Percentiles rank a stretch among this genome's conserved stretches.
These are phyloP conservation scores for Papilio glaucus DNA, from an alignment of 1,140 invertebrate genomes.

Conservation along the genomic window DNA sequence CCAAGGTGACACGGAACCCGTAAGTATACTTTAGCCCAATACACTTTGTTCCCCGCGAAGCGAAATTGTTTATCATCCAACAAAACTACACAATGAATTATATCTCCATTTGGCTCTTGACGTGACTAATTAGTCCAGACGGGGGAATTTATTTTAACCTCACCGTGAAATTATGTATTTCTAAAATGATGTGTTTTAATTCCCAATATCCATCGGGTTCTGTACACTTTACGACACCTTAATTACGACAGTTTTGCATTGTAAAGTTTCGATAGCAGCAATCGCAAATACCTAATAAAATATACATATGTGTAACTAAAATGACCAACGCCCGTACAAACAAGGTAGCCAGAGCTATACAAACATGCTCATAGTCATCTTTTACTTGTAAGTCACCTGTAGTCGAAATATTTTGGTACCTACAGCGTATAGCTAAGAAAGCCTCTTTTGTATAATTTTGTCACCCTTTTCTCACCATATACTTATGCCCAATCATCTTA, in stretches of 20 bases:
- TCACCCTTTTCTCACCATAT: too few species aligned
- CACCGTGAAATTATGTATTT: constrained; percentile 38
- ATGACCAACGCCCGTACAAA: too few species aligned
- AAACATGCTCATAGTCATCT: too few species aligned
- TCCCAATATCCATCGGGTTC: neutral
- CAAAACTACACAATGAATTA: constrained; percentile 59
- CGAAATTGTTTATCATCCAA: constrained; percentile 48
- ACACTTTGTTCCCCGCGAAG: constrained; percentile 14
- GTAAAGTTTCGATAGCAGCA: neutral
- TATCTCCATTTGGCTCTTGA: constrained; percentile 60
- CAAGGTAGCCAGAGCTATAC: too few species aligned
- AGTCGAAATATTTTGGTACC: too few species aligned
- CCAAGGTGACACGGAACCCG: constrained; percentile 90
- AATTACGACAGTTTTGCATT: neutral
- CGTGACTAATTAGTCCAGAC: constrained; percentile 69
- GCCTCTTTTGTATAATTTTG: too few species aligned
- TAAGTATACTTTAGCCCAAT: constrained; percentile 73
- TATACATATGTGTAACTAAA: too few species aligned
- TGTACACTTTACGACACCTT: neutral
- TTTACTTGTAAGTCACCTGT: too few species aligned
- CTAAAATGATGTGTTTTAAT: neutral
- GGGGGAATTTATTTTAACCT: constrained; percentile 53
- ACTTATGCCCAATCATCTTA: too few species aligned
- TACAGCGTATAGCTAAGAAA: too few species aligned
- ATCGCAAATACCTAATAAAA: too few species aligned